Conservation (phyloP, 2,888 invertebrate species). For the Rosalia funebris region DNA sequence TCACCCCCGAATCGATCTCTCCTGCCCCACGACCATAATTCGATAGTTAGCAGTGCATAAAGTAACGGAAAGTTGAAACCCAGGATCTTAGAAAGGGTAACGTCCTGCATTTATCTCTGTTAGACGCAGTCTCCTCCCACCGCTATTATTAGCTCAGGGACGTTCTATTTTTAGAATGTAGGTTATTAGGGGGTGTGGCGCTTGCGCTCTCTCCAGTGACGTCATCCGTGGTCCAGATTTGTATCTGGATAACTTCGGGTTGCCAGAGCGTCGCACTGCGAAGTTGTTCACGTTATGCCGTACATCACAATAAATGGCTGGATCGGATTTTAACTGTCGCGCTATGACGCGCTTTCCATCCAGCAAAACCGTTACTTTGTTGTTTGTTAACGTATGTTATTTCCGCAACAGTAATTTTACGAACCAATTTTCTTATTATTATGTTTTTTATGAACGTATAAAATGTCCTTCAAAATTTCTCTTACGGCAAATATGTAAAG, state of each 20-base stretch:
- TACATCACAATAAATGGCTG: neutral
- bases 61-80: constrained; percentile 5
- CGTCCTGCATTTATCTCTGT: constrained; percentile 50
- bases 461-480: too few relatives aligned
- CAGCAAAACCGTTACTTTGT: too few relatives aligned
- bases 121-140: constrained; percentile 56
- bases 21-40: too few relatives aligned
- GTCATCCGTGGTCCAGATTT: constrained; percentile 63
- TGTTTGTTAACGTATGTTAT: too few relatives aligned
- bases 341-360: too few relatives aligned
- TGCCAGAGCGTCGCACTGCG: constrained; percentile 43
- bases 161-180: constrained; percentile 65
- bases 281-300: constrained; percentile 31
- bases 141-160: constrained; percentile 65
- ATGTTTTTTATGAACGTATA: too few relatives aligned
- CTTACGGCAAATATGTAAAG: too few relatives aligned
- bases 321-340: too few relatives aligned
- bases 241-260: constrained; percentile 39
- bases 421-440: too few relatives aligned
- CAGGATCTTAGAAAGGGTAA: constrained; percentile 48
- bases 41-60: too few relatives aligned
- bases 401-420: too few relatives aligned
- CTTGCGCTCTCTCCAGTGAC: constrained; percentile 60
- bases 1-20: too few relatives aligned
- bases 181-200: constrained; percentile 59